phyloP scores from a whole-genome alignment of 2,113 vertebrate genomes.

The Muntiacus muntjak region DNA sequence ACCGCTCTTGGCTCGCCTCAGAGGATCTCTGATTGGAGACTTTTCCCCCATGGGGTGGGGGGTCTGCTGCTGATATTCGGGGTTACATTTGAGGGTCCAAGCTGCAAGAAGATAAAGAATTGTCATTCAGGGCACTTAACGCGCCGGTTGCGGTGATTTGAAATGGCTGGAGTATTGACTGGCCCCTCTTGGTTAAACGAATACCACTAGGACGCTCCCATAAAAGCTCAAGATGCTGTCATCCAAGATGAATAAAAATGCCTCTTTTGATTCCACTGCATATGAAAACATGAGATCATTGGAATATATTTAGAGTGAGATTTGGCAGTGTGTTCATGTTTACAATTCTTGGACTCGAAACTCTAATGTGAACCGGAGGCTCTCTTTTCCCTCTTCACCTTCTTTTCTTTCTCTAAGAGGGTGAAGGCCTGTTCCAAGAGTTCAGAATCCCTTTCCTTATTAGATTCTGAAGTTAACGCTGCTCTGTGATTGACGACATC shows the following conservation, averaged over 20 bases:
- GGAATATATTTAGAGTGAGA: slow-evolving; percentile 74
- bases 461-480: neutral
- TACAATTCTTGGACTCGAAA: slow-evolving; percentile 62
- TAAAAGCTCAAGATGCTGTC: slow-evolving; percentile 50
- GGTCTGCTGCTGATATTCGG: neutral
- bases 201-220: neutral
- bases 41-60: neutral
- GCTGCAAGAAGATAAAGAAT: neutral
- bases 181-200: neutral
- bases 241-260: slow-evolving; percentile 70
- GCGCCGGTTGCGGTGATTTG: neutral
- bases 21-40: neutral
- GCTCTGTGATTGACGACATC: neutral
- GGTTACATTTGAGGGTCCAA: neutral
- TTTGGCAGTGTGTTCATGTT: slow-evolving; percentile 73
- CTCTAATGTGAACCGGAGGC: slow-evolving; percentile 56
- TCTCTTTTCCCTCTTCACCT: neutral
- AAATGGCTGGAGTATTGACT: neutral
- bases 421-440: neutral
- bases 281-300: slow-evolving; percentile 81
- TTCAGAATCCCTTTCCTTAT: too few relatives aligned
- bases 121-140: neutral
- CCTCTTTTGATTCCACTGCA: slow-evolving; percentile 59
- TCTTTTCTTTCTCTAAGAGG: neutral
- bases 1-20: neutral